Evolutionary conservation across 2,888 invertebrate genomes (phyloP).

Genomic region (Clistopyga incitator): DNA sequence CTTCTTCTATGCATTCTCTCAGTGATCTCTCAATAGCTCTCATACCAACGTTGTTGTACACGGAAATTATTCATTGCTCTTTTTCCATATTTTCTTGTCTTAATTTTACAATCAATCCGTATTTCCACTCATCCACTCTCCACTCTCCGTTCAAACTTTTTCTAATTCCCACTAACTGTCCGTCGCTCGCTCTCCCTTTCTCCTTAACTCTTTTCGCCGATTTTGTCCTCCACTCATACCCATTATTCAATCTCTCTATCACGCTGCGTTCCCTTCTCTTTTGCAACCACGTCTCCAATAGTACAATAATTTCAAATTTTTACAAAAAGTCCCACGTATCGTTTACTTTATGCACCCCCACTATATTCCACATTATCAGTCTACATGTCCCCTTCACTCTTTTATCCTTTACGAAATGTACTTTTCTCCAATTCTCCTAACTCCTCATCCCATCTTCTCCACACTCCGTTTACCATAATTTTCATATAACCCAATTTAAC

Average conservation of each 20-base stretch:
- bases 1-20: not conserved
- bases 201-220: not conserved
- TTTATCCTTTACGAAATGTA: not conserved
- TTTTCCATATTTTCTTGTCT: not conserved
- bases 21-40: not conserved
- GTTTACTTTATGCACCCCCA: not conserved
- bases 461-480: not conserved
- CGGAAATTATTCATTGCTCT: constrained; percentile 8
- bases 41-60: constrained; percentile 19
- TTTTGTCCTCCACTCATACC: not conserved
- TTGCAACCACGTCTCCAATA: constrained; percentile 11
- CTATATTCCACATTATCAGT: not conserved
- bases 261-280: not conserved
- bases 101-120: constrained; percentile 5
- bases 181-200: not conserved
- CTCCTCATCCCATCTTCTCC: not conserved
- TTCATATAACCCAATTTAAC: not conserved
- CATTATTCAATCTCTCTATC: not conserved
- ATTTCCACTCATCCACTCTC: constrained; percentile 4
- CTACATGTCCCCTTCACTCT: not conserved
- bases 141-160: not conserved
- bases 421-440: not conserved
- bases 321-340: not conserved
- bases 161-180: not conserved
- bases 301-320: not conserved